These are phyloP conservation scores for Drosophila eohydei DNA, from an alignment of 2,888 invertebrate genomes.

Conservation along the genomic window DNA sequence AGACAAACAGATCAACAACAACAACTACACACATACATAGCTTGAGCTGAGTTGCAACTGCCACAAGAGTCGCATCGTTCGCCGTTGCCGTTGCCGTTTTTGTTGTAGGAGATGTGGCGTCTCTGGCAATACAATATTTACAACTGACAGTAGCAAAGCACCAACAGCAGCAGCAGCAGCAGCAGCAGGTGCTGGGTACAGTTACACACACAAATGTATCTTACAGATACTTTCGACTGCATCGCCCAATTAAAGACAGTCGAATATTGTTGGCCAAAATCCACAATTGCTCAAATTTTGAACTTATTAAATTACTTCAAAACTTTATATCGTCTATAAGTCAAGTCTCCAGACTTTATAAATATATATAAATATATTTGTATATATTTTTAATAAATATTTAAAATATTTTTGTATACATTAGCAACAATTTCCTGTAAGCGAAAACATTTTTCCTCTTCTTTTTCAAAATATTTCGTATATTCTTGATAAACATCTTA, in stretches of 20 bases:
- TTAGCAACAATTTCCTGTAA: not conserved
- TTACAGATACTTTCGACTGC: slow-evolving; percentile 63
- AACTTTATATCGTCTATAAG: not conserved
- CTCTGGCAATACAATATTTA: slow-evolving; percentile 71
- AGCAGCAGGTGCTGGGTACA: slow-evolving; percentile 53
- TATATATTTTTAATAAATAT: not conserved
- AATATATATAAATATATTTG: not conserved
- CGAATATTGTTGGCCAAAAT: slow-evolving; percentile 19
- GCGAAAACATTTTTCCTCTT: too few relatives aligned
- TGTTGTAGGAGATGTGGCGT: slow-evolving; percentile 10
- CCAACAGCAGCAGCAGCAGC: slow-evolving; percentile 42
- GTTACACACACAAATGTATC: slow-evolving; percentile 52
- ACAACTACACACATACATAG: slow-evolving; percentile 29
- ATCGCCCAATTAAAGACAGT: slow-evolving; percentile 61
- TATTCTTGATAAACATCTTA: too few relatives aligned
- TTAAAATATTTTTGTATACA: slow-evolving; percentile 2
- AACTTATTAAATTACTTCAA: slow-evolving; percentile 48
- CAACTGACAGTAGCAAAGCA: slow-evolving; percentile 32
- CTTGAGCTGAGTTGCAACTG: slow-evolving; percentile 35
- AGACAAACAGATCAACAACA: slow-evolving; percentile 40
- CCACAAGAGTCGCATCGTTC: slow-evolving; percentile 22
- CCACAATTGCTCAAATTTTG: slow-evolving; percentile 53
- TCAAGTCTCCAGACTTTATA: not conserved
- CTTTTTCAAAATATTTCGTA: too few relatives aligned
- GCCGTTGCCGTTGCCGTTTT: not conserved